Percentiles rank a stretch among this genome's conserved stretches.
These are phyloP conservation scores for Centropus bengalensis DNA, from an alignment of 2,113 vertebrate species.

Conservation along the genomic window DNA sequence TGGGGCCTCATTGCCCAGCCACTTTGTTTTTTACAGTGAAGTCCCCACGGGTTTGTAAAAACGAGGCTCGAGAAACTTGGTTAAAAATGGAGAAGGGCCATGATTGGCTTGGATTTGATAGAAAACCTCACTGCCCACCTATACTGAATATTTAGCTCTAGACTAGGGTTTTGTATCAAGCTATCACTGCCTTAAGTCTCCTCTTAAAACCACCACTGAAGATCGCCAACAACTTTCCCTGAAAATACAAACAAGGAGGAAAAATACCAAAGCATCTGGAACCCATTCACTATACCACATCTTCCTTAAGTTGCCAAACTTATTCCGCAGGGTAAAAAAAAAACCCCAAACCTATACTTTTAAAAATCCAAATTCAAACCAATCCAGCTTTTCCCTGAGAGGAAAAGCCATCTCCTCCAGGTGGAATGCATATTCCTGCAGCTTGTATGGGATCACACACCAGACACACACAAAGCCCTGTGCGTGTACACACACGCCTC, in stretches of 20 bases:
- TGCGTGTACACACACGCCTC: background rate
- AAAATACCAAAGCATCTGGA: background rate
- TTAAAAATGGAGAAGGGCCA: background rate
- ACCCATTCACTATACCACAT: background rate
- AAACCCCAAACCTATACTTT: background rate
- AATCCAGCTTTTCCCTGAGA: background rate
- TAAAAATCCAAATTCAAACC: background rate
- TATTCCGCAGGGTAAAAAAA: background rate
- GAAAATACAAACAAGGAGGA: background rate
- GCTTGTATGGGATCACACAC: background rate
- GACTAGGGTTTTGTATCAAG: background rate
- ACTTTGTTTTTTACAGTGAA: background rate
- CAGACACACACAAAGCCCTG: background rate
- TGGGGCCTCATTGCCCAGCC: background rate
- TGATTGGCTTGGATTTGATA: background rate
- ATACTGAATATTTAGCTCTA: background rate
- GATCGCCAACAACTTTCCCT: background rate
- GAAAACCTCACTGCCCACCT: background rate
- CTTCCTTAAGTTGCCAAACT: background rate
- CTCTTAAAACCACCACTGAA: background rate
- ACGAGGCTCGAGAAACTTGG: background rate
- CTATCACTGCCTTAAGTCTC: background rate
- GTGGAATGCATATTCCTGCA: background rate
- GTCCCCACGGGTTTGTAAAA: background rate
- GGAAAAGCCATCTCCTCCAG: background rate